Evolutionary conservation across 2,113 vertebrate species (phyloP).

Genomic region (Paramormyrops kingsleyae): DNA sequence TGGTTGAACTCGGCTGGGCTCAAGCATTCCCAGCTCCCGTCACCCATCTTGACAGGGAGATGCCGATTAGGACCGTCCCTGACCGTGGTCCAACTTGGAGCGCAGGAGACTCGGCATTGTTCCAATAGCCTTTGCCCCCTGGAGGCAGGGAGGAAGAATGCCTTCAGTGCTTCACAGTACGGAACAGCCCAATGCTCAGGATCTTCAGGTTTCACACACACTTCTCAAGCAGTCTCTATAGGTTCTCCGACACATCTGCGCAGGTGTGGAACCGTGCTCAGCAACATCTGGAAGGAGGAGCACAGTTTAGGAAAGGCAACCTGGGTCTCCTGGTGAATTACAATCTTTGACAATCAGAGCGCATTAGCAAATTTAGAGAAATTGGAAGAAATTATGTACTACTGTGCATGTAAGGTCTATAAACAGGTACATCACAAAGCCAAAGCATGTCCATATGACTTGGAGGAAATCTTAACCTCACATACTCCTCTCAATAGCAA

Average conservation of each 20-base stretch:
- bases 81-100: slow-evolving; percentile 25
- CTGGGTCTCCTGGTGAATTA: neutral
- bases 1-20: slow-evolving; percentile 82
- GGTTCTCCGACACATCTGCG: neutral
- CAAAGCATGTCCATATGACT: neutral
- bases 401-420: neutral
- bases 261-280: neutral
- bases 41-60: slow-evolving; percentile 65
- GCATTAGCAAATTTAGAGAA: neutral
- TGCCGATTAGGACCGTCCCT: slow-evolving; percentile 43
- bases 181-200: neutral
- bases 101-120: slow-evolving; percentile 37
- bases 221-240: neutral
- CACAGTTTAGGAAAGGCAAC: neutral
- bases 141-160: slow-evolving; percentile 24
- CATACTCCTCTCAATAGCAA: neutral
- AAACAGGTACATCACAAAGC: neutral
- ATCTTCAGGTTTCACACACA: neutral
- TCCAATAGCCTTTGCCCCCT: slow-evolving; percentile 18
- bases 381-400: neutral
- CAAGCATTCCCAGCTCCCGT: slow-evolving; percentile 75
- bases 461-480: neutral
- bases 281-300: neutral
- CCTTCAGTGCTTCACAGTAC: neutral
- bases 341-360: neutral